Evolutionary conservation across 2,888 invertebrate genomes (phyloP).

Genomic region (Cheilosia vulpina): DNA sequence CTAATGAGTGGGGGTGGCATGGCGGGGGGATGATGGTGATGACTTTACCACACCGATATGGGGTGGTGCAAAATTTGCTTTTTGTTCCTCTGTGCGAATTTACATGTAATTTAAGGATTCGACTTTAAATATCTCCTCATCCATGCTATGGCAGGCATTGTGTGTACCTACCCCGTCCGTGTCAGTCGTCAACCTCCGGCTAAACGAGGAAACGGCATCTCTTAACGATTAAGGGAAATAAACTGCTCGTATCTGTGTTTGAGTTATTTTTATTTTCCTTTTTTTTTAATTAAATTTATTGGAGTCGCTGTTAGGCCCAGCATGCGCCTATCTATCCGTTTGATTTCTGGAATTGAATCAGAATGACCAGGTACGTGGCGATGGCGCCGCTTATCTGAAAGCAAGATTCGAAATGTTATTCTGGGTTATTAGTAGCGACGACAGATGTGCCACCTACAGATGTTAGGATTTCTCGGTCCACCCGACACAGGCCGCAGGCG

Average conservation of each 20-base stretch:
- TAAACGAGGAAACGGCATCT: slow-evolving; percentile 35
- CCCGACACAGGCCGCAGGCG: slow-evolving; percentile 84
- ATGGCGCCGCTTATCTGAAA: slow-evolving; percentile 84
- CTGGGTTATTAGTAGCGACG: neutral
- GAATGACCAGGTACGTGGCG: slow-evolving; percentile 85
- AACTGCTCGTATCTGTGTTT: slow-evolving; percentile 17
- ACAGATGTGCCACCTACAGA: slow-evolving; percentile 82
- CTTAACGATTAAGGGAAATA: slow-evolving; percentile 54
- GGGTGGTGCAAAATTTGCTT: slow-evolving; percentile 32
- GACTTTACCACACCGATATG: slow-evolving; percentile 6
- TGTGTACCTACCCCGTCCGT: slow-evolving; percentile 33
- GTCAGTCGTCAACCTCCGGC: slow-evolving; percentile 56
- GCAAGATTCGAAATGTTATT: neutral
- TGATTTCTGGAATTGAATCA: slow-evolving; percentile 85
- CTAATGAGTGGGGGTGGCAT: neutral
- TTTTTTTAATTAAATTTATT: slow-evolving; percentile 37
- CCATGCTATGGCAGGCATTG: slow-evolving; percentile 36
- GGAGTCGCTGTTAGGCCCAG: neutral
- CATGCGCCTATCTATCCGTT: slow-evolving; percentile 80
- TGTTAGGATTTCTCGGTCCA: slow-evolving; percentile 85
- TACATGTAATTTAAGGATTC: slow-evolving; percentile 66
- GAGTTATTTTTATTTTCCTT: slow-evolving; percentile 10
- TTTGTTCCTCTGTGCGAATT: slow-evolving; percentile 43
- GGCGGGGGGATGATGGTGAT: neutral
- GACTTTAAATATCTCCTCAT: slow-evolving; percentile 60